Evolutionary conservation across 2,797 vertebrate species (phyloP).

Genomic region (Pseudomugil gertrudae): DNA sequence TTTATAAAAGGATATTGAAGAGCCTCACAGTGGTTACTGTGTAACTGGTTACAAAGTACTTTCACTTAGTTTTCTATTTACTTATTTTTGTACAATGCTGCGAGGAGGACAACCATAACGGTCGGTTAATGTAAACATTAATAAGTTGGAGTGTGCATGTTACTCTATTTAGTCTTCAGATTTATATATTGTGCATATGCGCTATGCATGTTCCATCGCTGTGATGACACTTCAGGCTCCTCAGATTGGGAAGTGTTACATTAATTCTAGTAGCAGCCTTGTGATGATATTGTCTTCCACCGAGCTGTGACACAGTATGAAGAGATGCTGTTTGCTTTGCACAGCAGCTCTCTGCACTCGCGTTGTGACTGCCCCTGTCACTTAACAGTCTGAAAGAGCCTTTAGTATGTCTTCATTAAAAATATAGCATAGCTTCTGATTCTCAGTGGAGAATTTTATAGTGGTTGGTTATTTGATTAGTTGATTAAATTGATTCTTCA

Average conservation of each 20-base stretch:
- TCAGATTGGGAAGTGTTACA: constrained; percentile 39
- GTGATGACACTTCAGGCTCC: constrained; percentile 23
- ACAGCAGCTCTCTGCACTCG: constrained; percentile 14
- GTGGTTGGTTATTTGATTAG: constrained; percentile 22
- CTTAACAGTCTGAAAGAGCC: constrained; percentile 36
- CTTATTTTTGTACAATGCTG: constrained; percentile 16
- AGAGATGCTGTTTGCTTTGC: constrained; percentile 2
- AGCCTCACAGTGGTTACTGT: not conserved
- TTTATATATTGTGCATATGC: too few species aligned
- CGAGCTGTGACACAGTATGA: not conserved
- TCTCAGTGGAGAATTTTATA: constrained; percentile 23
- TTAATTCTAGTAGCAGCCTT: constrained; percentile 13
- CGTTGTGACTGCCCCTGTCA: constrained; percentile 23
- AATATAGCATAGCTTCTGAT: constrained; percentile 31
- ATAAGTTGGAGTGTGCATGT: not conserved
- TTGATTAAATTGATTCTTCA: constrained; percentile 13
- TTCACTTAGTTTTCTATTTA: not conserved
- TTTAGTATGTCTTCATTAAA: constrained; percentile 10
- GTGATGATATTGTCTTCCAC: not conserved
- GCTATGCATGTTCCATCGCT: constrained; percentile 21
- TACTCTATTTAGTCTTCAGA: constrained; percentile 1
- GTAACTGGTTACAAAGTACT: constrained; percentile 4
- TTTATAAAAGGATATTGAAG: constrained; percentile 4
- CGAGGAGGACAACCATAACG: constrained; percentile 22
- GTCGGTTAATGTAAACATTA: constrained; percentile 17